A percentile compares a stretch with the other conserved stretches of the same genome.
phyloP scores from a whole-genome alignment of 2,797 vertebrate species.

The Podargus strigoides region DNA sequence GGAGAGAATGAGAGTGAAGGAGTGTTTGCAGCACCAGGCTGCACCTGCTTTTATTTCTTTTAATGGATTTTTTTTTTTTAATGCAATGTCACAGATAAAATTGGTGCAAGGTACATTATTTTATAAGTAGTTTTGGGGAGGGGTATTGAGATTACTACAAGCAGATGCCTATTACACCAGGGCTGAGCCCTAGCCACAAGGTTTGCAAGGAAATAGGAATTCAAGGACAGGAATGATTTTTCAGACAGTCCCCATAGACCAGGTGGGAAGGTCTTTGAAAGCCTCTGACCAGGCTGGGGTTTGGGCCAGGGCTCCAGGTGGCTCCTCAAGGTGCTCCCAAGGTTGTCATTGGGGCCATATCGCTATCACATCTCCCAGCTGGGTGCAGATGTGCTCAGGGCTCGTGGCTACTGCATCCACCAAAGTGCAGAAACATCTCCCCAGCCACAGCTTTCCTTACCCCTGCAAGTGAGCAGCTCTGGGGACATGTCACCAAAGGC shows the following conservation, averaged over 20 bases:
- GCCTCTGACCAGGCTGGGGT: neutral
- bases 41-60: conserved; percentile 73
- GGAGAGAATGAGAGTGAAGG: conserved; percentile 65
- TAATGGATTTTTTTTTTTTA: conserved; percentile 68
- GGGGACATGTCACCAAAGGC: neutral
- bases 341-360: neutral
- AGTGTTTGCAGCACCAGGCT: conserved; percentile 62
- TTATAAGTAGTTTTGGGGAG: conserved; percentile 51
- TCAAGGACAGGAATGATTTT: conserved; percentile 50
- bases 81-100: conserved; percentile 62
- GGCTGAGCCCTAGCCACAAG: neutral
- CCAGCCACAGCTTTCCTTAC: accelerated
- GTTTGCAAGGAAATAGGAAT: conserved; percentile 39
- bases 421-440: neutral
- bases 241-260: neutral
- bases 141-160: conserved; percentile 9
- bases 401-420: neutral
- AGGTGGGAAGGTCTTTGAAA: neutral
- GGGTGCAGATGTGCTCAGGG: neutral
- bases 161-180: neutral
- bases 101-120: conserved; percentile 48
- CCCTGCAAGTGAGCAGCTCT: neutral
- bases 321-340: neutral
- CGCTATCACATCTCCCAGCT: neutral
- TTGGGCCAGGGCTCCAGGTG: neutral